Base-by-base conservation (phyloP, 2,888 invertebrate species). In the Pammene fasciana region DNA sequence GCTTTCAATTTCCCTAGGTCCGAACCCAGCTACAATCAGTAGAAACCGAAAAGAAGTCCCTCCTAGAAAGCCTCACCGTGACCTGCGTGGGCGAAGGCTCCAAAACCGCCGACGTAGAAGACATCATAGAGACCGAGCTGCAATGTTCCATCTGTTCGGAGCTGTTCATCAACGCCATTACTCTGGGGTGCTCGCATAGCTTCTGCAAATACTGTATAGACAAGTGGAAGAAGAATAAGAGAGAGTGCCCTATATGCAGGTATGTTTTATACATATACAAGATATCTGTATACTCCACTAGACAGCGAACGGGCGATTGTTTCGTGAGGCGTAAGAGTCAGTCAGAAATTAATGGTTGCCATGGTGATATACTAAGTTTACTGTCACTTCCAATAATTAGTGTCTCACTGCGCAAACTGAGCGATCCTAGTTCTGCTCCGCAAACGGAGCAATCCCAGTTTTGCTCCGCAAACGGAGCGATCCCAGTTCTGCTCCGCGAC, bases 141-240 rank as follows among this genome's bases (percentile, higher is more conserved):
- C 95, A 95, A 75, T 95, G 95, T 78, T 92, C 93, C 67, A 94
- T 95, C 64, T 95, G 95, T 79, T 94, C 93, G 60, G 95, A 95
- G 81, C 84, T 95, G 14, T 94, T 95, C 80, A 88, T 95, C 5
- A 89, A 93, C 85, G 94, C 95, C 0, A 93, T 93, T 14, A 94
- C 94, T 0, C 80, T 95, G n/a, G 93, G 93, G 76, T 96, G 96
- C 80, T 93, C 93, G 0, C 96, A 96, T 76, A 94, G 94, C 0
- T 95, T 94, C 78, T 96, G 96, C 78, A 86, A 89, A 18, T 84
- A 90, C 74, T 95, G 96, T 77, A 94, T 95, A 61, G 81, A 84
- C 0, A 81, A 86, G 56, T 96, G 96, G 95, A 92, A 89, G 75
- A 92, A 90, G 61, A 94, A 92, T 74, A 93, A 93, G 72, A 90